Evolutionary conservation across 2,888 invertebrate species (phyloP), one percentile per base, ranked within the genome.

Genomic region (Mythimna loreyi): DNA sequence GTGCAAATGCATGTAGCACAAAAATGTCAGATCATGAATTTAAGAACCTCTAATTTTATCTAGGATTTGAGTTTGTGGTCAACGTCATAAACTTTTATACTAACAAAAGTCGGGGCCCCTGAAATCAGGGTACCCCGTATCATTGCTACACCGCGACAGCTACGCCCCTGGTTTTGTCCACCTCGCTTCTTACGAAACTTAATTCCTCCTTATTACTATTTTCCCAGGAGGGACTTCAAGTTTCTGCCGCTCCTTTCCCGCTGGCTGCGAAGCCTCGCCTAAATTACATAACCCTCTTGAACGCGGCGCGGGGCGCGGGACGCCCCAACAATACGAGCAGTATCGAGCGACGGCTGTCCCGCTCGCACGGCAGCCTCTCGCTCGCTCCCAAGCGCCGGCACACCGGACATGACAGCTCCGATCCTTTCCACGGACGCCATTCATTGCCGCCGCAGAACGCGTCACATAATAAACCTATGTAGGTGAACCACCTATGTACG

Each of bases 271-370:
- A 58, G 73, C 85, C 79, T 81, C 72, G 63, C 75, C 83, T 78
- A 84, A 85, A 84, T 84, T 84, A 90, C 86, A 90, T 90, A 90
- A 90, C 87, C 84, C 82, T 82, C 84, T 85, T 83, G 81, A 83
- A 79, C 66, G 81, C 71, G 79, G 81, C 76, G 83, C 82, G 85
- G 87, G 87, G 86, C 75, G 83, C 72, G 83, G 86, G 87, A 87
- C 87, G 87, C 89, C 91, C 90, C 86, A 85, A 87, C 89, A 82
- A 85, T 87, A 86, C 86, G 87, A 86, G 90, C 90, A 88, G 89
- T 92, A 92, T 91, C 91, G 92, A 92, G 89, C 92, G 91, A 81
- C 84, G 59, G 59, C 74, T 77, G 67, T 88, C 90, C 79, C 88
- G 40, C 81, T 91, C 90, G 47, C 83, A 75, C 73, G 25, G 61